Base-by-base conservation (phyloP, 2,797 vertebrate species). In the Urosaurus nigricauda region DNA sequence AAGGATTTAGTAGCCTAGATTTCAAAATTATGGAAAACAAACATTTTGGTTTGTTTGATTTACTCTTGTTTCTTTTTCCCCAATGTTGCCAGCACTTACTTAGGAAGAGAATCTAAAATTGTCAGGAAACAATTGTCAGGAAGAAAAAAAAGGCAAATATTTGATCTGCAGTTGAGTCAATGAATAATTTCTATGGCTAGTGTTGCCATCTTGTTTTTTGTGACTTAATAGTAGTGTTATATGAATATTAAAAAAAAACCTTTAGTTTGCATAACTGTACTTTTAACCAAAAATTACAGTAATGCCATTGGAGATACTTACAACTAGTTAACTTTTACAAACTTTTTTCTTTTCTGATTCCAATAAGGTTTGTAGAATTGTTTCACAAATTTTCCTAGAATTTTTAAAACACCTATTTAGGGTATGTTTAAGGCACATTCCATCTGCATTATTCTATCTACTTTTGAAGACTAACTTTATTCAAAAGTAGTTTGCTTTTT, bases 121-220 rank as follows among this genome's bases (percentile, higher is more conserved):
- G 90, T 60, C 3, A 88, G 56, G n/a, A n/a, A n/a, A n/a, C n/a
- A n/a, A n/a, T n/a, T n/a, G n/a, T 35, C 77, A 83, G 51, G n/a
- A 19, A 2, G 26, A 32, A 5, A 7, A 63, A 14, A 14, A 17
- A 78, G 12, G 0, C 21, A 43, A 51, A n/a, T 79, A 47, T 24
- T 32, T 79, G 21, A 60, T 35, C 2, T 43, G 53, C 26, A 7
- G 11, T 78, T 60, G 24, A 65, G 16, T 16, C 53, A 5, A 4
- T 40, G 43, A 12, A 79, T 32, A 19, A 32, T 87, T 37, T 84
- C 40, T 91, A 29, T 88, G 87, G 68, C 80, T 83, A 89, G 37
- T 81, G 78, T 56, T 90, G 56, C 90, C 81, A 88, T 87, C 81
- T 21, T 90, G 75, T 32, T 90, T 70, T 85, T 87, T 71, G n/a